phyloP scores from a whole-genome alignment of 2,113 vertebrate species.

The Vombatus ursinus region DNA sequence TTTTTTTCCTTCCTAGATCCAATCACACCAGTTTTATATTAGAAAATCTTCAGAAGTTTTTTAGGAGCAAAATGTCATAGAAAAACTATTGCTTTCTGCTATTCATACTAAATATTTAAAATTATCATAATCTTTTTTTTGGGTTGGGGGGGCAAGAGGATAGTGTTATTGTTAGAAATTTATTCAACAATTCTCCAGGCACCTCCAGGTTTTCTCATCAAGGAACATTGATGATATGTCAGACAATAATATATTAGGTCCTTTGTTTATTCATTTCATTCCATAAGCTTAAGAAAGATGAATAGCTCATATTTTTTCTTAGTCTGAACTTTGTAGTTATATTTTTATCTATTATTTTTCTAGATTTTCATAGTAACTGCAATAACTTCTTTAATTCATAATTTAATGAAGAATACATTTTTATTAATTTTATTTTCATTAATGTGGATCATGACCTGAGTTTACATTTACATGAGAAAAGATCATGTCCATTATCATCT shows the following conservation, averaged over 20 bases:
- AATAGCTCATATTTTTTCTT: neutral
- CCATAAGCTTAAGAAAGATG: neutral
- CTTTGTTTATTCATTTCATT: neutral
- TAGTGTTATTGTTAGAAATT: neutral
- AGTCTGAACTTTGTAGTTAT: neutral
- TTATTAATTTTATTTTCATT: neutral
- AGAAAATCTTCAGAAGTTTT: neutral
- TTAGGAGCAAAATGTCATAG: neutral
- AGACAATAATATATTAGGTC: neutral
- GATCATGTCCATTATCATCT: neutral
- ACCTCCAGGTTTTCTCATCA: neutral
- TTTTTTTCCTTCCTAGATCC: neutral
- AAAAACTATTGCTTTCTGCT: neutral
- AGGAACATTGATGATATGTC: neutral
- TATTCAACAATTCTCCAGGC: neutral
- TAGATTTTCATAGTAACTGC: neutral
- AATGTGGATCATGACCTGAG: neutral
- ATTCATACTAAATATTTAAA: neutral
- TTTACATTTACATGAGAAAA: neutral
- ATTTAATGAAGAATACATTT: neutral
- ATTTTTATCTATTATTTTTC: neutral
- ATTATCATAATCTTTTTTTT: neutral
- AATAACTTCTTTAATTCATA: neutral
- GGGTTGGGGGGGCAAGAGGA: neutral
- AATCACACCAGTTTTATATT: neutral